phyloP scores from a whole-genome alignment of 1,140 invertebrate species.

The Brachionus koreanus region DNA sequence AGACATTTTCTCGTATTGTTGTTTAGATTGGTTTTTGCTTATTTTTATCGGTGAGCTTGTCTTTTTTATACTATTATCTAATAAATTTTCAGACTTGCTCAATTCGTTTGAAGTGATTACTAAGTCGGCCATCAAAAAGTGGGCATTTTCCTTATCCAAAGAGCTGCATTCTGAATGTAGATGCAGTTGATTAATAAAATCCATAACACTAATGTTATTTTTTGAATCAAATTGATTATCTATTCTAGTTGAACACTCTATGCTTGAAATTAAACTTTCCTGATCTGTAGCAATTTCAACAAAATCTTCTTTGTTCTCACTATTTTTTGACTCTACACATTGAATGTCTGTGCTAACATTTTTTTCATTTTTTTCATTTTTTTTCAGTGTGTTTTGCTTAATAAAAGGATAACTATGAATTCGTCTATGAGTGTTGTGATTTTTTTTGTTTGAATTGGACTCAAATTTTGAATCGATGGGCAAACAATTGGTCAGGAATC shows the following conservation, averaged over 20 bases:
- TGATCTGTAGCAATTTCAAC: background rate
- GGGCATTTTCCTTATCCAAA: slow-evolving; percentile 37
- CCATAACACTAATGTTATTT: background rate
- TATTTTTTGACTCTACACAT: background rate
- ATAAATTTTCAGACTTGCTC: background rate
- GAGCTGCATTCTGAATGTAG: slow-evolving; percentile 18
- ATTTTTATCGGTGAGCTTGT: slow-evolving; percentile 1
- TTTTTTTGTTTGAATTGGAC: background rate
- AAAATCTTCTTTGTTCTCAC: background rate
- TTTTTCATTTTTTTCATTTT: background rate
- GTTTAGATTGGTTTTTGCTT: background rate
- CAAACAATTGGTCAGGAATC: background rate
- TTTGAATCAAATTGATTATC: background rate
- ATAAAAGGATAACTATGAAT: slow-evolving; percentile 3
- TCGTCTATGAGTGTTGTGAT: background rate
- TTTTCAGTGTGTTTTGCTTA: too few relatives aligned
- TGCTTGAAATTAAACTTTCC: background rate
- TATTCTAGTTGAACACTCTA: background rate
- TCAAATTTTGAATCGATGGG: background rate
- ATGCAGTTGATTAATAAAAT: slow-evolving; percentile 33
- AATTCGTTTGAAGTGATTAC: slow-evolving; percentile 24
- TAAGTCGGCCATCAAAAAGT: slow-evolving; percentile 40
- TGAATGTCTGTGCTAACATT: background rate
- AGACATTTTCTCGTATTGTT: background rate
- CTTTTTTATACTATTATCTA: background rate